Evolutionary conservation across 2,113 vertebrate genomes (phyloP).

Genomic region (Aldabrachelys gigantea): DNA sequence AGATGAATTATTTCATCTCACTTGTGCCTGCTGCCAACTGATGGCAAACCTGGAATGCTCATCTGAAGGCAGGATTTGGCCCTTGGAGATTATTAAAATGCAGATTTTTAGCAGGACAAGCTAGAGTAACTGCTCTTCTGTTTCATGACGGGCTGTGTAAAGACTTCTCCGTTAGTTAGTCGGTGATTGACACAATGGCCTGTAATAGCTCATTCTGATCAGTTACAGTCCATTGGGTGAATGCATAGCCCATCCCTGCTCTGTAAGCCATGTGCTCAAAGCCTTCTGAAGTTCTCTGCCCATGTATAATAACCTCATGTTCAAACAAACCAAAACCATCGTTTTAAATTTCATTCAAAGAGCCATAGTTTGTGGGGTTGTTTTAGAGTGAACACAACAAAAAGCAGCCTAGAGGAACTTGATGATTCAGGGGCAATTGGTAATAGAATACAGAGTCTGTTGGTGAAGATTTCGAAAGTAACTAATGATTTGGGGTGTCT

Average conservation of each 20-base stretch:
- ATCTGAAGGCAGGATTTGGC: neutral
- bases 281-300: neutral
- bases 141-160: neutral
- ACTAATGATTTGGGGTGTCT: neutral
- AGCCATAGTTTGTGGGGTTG: neutral
- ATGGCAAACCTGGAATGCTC: neutral
- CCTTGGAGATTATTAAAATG: constrained; percentile 2
- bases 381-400: neutral
- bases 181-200: neutral
- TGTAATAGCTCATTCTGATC: neutral
- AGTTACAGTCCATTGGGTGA: neutral
- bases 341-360: rapidly evolving
- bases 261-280: neutral
- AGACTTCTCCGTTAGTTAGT: neutral
- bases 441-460: neutral
- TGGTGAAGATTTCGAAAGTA: neutral
- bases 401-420: neutral
- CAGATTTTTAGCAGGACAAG: neutral
- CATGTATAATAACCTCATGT: neutral
- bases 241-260: neutral
- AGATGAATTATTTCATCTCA: rapidly evolving
- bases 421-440: rapidly evolving
- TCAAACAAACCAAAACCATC: neutral
- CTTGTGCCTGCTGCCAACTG: neutral
- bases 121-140: neutral